Conservation (phyloP, 2,888 invertebrate genomes). For the Kuschelorhynchus macadamiae region DNA sequence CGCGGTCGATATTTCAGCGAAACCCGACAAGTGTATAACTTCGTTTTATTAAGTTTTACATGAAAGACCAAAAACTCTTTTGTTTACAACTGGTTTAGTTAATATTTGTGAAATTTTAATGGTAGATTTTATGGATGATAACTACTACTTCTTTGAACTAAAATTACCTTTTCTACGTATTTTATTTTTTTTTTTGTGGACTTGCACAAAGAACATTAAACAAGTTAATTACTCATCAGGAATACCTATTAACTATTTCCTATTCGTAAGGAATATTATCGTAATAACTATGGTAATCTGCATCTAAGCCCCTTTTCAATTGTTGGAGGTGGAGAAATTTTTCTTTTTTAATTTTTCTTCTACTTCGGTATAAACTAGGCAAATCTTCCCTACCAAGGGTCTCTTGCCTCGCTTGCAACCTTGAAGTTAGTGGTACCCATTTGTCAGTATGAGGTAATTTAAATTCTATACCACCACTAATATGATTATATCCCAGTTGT, state of each 20-base stretch:
- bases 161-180: no score
- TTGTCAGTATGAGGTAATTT: slow-evolving; percentile 1
- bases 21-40: slow-evolving; percentile 1
- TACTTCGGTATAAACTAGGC: neutral
- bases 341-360: no score
- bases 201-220: neutral
- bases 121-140: neutral
- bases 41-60: neutral
- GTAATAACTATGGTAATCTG: neutral
- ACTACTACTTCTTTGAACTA: neutral
- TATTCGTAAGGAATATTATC: no score
- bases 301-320: neutral
- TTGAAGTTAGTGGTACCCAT: neutral
- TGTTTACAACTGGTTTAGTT: neutral
- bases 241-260: no score
- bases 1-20: neutral
- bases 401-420: neutral
- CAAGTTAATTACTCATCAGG: no score
- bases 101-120: neutral
- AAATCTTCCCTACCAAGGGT: neutral
- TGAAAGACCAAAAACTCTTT: neutral
- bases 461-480: slow-evolving; percentile 2
- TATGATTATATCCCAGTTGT: neutral
- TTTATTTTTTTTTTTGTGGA: neutral
- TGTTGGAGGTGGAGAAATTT: slow-evolving; percentile 5